A percentile compares a stretch with the other conserved stretches of the same genome.
These are phyloP conservation scores for Spodoptera picta DNA, from an alignment of 2,888 invertebrate species.

Conservation along the genomic window DNA sequence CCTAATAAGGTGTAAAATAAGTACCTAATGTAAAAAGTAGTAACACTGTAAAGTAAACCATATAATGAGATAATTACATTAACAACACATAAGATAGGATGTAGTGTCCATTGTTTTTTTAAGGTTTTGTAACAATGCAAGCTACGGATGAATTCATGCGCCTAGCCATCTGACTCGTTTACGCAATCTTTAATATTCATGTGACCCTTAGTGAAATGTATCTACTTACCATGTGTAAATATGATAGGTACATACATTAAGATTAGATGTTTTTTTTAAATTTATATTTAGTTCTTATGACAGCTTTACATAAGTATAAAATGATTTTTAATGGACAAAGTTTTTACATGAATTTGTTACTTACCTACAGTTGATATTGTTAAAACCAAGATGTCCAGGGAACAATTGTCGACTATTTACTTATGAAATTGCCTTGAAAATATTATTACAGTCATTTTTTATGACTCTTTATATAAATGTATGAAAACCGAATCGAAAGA, in stretches of 20 bases:
- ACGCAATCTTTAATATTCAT: conserved; percentile 46
- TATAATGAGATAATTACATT: conserved; percentile 52
- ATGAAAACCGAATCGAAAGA: not conserved
- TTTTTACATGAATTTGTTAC: too few relatives aligned
- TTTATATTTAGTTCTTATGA: too few relatives aligned
- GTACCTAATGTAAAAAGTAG: not conserved
- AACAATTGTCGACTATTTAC: too few relatives aligned
- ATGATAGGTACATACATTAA: too few relatives aligned
- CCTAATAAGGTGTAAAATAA: not conserved
- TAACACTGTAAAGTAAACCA: conserved; percentile 9
- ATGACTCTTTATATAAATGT: too few relatives aligned
- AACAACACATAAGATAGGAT: conserved; percentile 59
- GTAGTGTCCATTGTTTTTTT: conserved; percentile 69
- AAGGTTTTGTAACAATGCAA: conserved; percentile 68
- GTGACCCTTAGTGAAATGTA: conserved; percentile 24
- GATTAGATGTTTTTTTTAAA: not conserved
- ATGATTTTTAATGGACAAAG: too few relatives aligned
- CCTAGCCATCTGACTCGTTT: conserved; percentile 51
- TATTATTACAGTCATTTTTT: too few relatives aligned
- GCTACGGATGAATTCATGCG: conserved; percentile 62
- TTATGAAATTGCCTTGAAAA: too few relatives aligned
- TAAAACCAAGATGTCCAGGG: too few relatives aligned
- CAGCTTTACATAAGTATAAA: too few relatives aligned
- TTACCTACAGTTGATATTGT: too few relatives aligned
- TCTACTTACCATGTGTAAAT: conserved; percentile 3